Evolutionary conservation across 2,113 vertebrate genomes (phyloP).

Genomic region (Ursus arctos): DNA sequence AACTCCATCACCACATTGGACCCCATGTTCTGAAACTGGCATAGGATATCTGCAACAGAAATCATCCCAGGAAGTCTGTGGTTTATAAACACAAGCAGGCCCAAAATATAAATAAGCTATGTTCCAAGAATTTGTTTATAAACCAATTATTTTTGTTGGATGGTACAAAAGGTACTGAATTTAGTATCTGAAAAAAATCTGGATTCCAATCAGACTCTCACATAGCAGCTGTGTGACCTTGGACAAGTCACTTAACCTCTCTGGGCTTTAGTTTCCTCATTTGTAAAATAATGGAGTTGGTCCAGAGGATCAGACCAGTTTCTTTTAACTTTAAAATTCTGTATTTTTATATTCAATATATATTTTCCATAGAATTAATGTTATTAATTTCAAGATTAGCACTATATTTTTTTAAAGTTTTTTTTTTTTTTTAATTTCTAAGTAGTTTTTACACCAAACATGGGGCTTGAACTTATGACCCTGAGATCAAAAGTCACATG

Average conservation of each 20-base stretch:
- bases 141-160: not conserved
- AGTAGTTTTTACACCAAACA: not conserved
- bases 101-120: not conserved
- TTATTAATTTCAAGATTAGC: conserved; percentile 8
- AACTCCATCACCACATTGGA: not conserved
- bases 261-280: not conserved
- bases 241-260: not conserved
- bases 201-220: not conserved
- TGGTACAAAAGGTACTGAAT: not conserved
- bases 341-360: not conserved
- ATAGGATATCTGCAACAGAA: not conserved
- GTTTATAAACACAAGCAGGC: not conserved
- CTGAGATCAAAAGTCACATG: not conserved
- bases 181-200: not conserved
- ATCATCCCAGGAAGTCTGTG: not conserved
- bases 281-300: not conserved
- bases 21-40: not conserved
- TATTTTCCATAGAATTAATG: not conserved
- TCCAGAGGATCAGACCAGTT: not conserved
- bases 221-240: not conserved
- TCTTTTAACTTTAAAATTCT: not conserved
- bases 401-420: not conserved
- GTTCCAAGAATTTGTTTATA: conserved; percentile 18
- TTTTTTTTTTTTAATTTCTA: not conserved
- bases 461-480: not conserved